A percentile compares a stretch with the other conserved stretches of the same genome.
Conservation (phyloP, 2,797 vertebrate genomes). For the Percopsis omiscomaycus region DNA sequence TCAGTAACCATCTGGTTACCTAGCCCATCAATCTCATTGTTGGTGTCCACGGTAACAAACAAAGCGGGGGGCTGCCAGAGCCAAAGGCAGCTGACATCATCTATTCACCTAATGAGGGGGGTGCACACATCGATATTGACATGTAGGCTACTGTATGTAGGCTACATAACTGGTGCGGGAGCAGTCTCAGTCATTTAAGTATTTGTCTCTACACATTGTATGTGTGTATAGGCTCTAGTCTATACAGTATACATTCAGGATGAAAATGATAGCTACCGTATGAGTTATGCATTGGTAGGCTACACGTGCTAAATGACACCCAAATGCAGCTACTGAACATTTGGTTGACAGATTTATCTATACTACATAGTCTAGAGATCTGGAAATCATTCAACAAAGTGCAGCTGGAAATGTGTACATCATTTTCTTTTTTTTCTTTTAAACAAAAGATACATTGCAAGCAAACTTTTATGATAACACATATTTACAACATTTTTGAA, state of each 20-base stretch:
- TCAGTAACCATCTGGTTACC: conserved; percentile 30
- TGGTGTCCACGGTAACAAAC: conserved; percentile 69
- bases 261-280: no score
- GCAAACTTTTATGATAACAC: no score
- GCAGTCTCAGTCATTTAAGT: background rate
- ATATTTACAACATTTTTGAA: background rate
- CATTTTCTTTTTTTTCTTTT: background rate
- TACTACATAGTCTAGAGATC: no score
- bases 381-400: no score
- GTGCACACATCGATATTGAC: background rate
- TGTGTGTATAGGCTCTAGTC: no score
- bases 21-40: conserved; percentile 42
- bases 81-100: conserved; percentile 28
- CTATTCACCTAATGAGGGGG: conserved; percentile 5
- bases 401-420: no score
- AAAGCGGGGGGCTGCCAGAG: conserved; percentile 25
- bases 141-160: background rate
- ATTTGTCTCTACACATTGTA: background rate
- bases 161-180: background rate
- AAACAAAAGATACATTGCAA: background rate
- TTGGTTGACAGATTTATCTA: no score
- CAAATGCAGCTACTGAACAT: no score
- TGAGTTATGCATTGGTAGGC: no score
- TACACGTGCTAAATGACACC: no score
- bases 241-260: no score